Base-by-base conservation (phyloP, 2,113 vertebrate genomes). In the Paratilapia polleni region DNA sequence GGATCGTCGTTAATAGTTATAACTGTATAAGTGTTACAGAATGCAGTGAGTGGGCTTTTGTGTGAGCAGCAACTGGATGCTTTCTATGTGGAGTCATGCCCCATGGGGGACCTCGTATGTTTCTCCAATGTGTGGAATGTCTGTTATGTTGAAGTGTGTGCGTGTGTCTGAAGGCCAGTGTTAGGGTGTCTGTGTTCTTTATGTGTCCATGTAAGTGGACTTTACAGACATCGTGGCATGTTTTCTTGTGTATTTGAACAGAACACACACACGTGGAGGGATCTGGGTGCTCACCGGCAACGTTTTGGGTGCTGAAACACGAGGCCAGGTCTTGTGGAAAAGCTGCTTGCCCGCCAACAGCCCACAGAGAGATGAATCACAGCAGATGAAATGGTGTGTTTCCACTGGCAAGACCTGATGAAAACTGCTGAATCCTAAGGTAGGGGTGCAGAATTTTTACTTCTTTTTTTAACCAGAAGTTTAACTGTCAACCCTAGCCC, bases 81-180 rank as follows among this genome's bases (percentile, higher is more conserved):
- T 63, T 84, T 36, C 10, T 58, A 62, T 15, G 77, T 91, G 73
- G 61, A 88, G 86, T 89, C 88, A 89, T 80, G 34, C 41, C 91
- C 86, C 88, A 56, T 58, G 38, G 74, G 87, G 78, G 85, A 85
- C 34, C 79, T 78, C n/a, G 4, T 58, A 56, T 87, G 83, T 92
- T 88, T 87, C 87, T 77, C 66, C 87, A 87, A 9, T 26, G 64
- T 92, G 92, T 89, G 89, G 92, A 94, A 92, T 94, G 89, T 77
- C 56, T 91, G 93, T 87, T 83, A 93, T 91, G 89, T 75, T 26
- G 63, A 83, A 87, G 41, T 82, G 64, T 64, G 76, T 62, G 49
- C n/a, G 24, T 66, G 56, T 14, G 26, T 38, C 4, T 59, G 82
- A 24, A 9, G 61, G 31, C 38, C 78, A 52, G 56, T 54, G 58